phyloP scores from a whole-genome alignment of 2,888 invertebrate genomes.

The Neuroscelio doddi region DNA sequence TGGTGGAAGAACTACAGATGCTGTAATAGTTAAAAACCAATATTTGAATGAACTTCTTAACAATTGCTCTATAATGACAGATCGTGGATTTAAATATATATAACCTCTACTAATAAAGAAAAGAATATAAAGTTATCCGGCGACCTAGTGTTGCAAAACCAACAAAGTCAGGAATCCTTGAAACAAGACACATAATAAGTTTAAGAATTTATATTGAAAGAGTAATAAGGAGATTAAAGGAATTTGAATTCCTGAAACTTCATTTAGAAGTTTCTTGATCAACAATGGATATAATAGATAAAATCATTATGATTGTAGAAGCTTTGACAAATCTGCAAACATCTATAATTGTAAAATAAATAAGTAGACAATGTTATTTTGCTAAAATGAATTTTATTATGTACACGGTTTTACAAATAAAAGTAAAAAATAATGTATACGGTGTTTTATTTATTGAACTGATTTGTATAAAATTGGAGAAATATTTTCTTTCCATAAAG shows the following conservation, averaged over 20 bases:
- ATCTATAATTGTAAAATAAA: too few relatives aligned
- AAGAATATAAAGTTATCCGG: conserved; percentile 26
- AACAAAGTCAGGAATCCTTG: conserved; percentile 18
- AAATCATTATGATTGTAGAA: too few relatives aligned
- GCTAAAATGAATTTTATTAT: too few relatives aligned
- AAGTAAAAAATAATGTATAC: too few relatives aligned
- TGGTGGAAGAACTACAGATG: conserved; percentile 49
- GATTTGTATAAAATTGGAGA: too few relatives aligned
- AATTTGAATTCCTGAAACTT: conserved; percentile 44
- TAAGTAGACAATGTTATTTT: too few relatives aligned
- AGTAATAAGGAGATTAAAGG: conserved; percentile 47
- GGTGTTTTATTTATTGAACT: too few relatives aligned
- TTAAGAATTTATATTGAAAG: conserved; percentile 50
- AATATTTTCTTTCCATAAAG: too few relatives aligned
- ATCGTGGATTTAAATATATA: conserved; percentile 45
- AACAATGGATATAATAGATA: too few relatives aligned
- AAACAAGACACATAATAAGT: conserved; percentile 46
- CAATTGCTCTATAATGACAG: conserved; percentile 36
- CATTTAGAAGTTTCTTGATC: too few relatives aligned
- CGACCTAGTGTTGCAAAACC: conserved; percentile 35
- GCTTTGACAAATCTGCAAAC: too few relatives aligned
- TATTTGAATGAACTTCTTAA: conserved; percentile 25
- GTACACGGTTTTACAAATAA: too few relatives aligned
- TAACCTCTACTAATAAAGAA: conserved; percentile 25
- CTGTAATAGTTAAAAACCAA: conserved; percentile 25